These are phyloP conservation scores for Hippolais icterina DNA, from an alignment of 2,113 vertebrate species.

Conservation along the genomic window DNA sequence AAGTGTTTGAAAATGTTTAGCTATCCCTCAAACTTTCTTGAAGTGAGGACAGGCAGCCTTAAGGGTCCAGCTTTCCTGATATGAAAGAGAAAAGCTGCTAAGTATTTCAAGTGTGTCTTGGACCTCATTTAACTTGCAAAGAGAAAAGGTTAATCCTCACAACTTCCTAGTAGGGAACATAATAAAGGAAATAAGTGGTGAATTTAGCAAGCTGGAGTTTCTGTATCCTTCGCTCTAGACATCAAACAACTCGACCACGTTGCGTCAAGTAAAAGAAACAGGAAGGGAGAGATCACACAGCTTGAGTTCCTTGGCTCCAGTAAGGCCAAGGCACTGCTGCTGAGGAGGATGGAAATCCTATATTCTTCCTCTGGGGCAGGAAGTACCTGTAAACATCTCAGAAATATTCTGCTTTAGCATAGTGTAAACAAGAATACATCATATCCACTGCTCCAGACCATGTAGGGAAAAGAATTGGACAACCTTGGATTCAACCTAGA, in stretches of 20 bases:
- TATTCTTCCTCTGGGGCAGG: constrained; percentile 76
- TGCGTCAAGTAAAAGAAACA: constrained; percentile 77
- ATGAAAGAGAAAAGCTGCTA: neutral
- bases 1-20: neutral
- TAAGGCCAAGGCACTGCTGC: constrained; percentile 52
- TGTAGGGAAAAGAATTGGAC: constrained; percentile 48
- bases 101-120: neutral
- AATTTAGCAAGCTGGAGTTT: constrained; percentile 60
- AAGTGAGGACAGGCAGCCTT: neutral
- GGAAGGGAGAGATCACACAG: constrained; percentile 76
- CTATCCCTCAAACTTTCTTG: neutral
- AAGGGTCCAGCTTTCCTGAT: neutral
- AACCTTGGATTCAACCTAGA: constrained; percentile 32
- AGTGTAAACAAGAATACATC: constrained; percentile 69
- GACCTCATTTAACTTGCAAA: neutral
- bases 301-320: constrained; percentile 71
- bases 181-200: constrained; percentile 69
- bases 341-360: constrained; percentile 72
- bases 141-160: neutral
- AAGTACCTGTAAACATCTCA: constrained; percentile 73
- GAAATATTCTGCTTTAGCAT: constrained; percentile 53
- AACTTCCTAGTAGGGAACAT: constrained; percentile 40
- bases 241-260: constrained; percentile 67
- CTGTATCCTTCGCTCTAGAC: constrained; percentile 71
- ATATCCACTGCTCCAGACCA: constrained; percentile 51